A percentile compares a stretch with the other conserved stretches of the same genome.
Conservation (phyloP, 2,113 vertebrate genomes). For the Arvicanthis niloticus region DNA sequence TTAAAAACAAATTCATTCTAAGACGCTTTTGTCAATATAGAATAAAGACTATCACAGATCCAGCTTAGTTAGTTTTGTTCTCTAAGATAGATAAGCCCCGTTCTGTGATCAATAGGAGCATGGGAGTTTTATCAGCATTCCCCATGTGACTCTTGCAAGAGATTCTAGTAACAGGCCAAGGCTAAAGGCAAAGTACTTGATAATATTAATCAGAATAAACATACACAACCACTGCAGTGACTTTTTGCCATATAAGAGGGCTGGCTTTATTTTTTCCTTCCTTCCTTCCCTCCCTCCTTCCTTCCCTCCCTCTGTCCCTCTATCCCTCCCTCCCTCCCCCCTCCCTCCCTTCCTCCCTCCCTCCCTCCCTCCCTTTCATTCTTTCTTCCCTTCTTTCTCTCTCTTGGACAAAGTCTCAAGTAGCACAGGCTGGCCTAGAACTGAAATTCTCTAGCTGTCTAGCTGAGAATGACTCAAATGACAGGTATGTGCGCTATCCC, state of each 20-base stretch:
- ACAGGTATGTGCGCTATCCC: neutral
- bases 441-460: neutral
- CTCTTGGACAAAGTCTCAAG: neutral
- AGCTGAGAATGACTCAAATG: neutral
- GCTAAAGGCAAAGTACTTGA: constrained; percentile 26
- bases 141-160: constrained; percentile 74
- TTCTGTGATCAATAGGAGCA: constrained; percentile 79
- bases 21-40: constrained; percentile 86
- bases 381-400: too few species aligned
- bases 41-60: constrained; percentile 86
- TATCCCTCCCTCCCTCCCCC: neutral
- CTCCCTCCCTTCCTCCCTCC: neutral
- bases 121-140: constrained; percentile 80
- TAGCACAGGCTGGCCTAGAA: neutral
- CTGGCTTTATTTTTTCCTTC: neutral
- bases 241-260: neutral
- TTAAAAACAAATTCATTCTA: constrained; percentile 86
- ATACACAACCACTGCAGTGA: neutral
- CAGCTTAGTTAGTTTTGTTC: constrained; percentile 83
- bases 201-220: constrained; percentile 61
- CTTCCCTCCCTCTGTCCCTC: too few species aligned
- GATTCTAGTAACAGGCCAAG: constrained; percentile 58
- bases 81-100: constrained; percentile 81
- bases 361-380: neutral
- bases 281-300: neutral